Conservation (phyloP, 2,888 invertebrate species). For the Drosophila rubida region DNA sequence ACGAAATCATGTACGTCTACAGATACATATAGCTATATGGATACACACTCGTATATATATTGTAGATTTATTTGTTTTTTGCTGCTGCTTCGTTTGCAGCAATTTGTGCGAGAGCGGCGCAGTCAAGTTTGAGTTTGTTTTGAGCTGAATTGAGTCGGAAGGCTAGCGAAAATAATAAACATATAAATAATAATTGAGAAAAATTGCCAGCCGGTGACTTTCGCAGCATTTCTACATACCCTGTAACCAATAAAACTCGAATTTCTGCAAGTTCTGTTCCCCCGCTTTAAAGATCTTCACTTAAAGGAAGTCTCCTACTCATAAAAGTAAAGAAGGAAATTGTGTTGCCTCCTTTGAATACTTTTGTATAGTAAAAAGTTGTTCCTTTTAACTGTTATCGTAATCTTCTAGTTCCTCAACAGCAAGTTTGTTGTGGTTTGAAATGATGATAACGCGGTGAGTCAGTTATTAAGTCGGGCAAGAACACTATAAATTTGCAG, state of each 20-base stretch:
- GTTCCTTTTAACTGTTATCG: too few relatives aligned
- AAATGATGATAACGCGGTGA: too few relatives aligned
- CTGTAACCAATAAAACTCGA: too few relatives aligned
- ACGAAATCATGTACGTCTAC: conserved; percentile 24
- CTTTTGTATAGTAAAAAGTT: too few relatives aligned
- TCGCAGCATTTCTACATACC: conserved; percentile 24
- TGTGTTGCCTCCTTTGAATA: too few relatives aligned
- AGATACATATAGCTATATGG: neutral
- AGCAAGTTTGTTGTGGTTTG: neutral
- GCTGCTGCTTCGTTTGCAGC: conserved; percentile 4
- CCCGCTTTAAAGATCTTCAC: too few relatives aligned
- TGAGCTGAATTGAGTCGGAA: conserved; percentile 26
- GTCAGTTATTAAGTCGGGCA: neutral
- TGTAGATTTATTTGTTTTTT: conserved; percentile 2
- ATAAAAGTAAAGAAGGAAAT: too few relatives aligned
- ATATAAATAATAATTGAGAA: conserved; percentile 34
- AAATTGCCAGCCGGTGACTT: conserved; percentile 25
- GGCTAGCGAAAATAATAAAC: conserved; percentile 16
- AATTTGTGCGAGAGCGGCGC: conserved; percentile 29
- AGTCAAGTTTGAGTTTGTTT: conserved; percentile 46
- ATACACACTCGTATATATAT: neutral
- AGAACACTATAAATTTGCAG: neutral
- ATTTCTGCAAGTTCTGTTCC: too few relatives aligned
- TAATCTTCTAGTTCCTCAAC: too few relatives aligned
- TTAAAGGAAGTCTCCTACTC: too few relatives aligned